Base-by-base conservation (phyloP, 1,140 invertebrate species). In the Augochlora pura region DNA sequence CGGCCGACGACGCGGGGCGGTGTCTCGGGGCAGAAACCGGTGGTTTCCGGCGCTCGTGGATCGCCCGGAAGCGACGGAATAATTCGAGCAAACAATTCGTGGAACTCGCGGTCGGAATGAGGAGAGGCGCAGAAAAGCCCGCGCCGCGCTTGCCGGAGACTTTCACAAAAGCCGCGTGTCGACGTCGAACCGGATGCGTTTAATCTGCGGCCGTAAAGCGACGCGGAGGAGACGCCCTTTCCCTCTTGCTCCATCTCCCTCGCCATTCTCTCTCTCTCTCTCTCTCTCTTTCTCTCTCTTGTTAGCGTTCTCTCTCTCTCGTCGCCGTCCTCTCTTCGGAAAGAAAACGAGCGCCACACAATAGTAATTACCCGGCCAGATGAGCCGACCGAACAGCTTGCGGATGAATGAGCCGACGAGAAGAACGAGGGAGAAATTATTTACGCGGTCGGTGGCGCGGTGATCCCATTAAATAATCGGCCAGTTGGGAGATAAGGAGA, bases 141-240 rank as follows among this genome's bases (percentile, higher is more conserved):
- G n/a, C 16, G 49, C 5, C 5, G 49, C 18, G 25, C 12, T 5
- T 8, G 38, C 6, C 23, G 68, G 59, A 38, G 38, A 42, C 65
- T 77, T 83, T 78, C 52, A 73, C 80, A 32, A 80, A 71, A 80
- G 71, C 70, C 39, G 38, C 74, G 74, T 42, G 38, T 72, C 25
- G 80, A 73, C 68, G 59, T 72, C 25, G 80, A 62, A 83, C 85
- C 85, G 86, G 86, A 87, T 87, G 83, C 62, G 54, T 81, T 87
- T 85, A 87, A 87, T 85, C 75, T 85, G 82, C 62, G 60, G 32
- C 52, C 52, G 32, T 82, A 70, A 70, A 71, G 54, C 72, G 25
- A 57, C 42, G 39, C 57, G 38, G 57, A 57, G 25, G 64, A 25
- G 57, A 57, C 78, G 42, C 64, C 21, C 64, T 10, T 12, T 12